A percentile compares a stretch with the other conserved stretches of the same genome.
phyloP scores from a whole-genome alignment of 1,140 invertebrate species.

The Yoshiicerus persimilis region DNA sequence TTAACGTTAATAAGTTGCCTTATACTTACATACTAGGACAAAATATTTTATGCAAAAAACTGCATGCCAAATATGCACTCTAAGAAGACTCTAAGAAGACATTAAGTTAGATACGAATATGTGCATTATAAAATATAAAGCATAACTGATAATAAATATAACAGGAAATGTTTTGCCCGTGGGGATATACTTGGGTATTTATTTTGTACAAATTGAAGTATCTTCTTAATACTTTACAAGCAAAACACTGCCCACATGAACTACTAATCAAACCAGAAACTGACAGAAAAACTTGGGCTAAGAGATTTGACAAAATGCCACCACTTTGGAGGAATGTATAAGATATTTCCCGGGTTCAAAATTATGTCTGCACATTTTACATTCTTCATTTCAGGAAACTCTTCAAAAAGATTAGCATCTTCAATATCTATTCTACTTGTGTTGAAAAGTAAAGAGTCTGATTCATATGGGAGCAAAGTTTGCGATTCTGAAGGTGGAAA shows the following conservation, averaged over 20 bases:
- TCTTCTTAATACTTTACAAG: too few relatives aligned
- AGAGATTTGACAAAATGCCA: slow-evolving; percentile 66
- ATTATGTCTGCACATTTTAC: slow-evolving; percentile 57
- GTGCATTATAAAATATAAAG: too few relatives aligned
- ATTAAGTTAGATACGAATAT: too few relatives aligned
- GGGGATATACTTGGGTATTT: too few relatives aligned
- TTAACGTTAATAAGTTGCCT: too few relatives aligned
- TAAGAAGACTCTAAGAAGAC: too few relatives aligned
- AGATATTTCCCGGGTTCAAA: slow-evolving; percentile 59
- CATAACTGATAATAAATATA: too few relatives aligned
- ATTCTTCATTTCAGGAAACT: slow-evolving; percentile 57
- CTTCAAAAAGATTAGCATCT: slow-evolving; percentile 54
- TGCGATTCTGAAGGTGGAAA: slow-evolving; percentile 70
- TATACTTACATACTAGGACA: too few relatives aligned
- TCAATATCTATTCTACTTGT: slow-evolving; percentile 64
- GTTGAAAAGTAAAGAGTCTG: slow-evolving; percentile 72
- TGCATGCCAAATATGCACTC: too few relatives aligned
- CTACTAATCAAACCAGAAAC: slow-evolving; percentile 60
- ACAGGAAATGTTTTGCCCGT: too few relatives aligned
- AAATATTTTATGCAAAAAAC: too few relatives aligned
- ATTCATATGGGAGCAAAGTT: slow-evolving; percentile 78
- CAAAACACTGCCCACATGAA: not conserved
- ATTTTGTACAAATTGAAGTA: too few relatives aligned
- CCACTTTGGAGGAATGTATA: slow-evolving; percentile 63
- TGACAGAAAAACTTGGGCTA: slow-evolving; percentile 63